phyloP scores from a whole-genome alignment of 2,797 vertebrate species.

The Acanthiza pusilla region DNA sequence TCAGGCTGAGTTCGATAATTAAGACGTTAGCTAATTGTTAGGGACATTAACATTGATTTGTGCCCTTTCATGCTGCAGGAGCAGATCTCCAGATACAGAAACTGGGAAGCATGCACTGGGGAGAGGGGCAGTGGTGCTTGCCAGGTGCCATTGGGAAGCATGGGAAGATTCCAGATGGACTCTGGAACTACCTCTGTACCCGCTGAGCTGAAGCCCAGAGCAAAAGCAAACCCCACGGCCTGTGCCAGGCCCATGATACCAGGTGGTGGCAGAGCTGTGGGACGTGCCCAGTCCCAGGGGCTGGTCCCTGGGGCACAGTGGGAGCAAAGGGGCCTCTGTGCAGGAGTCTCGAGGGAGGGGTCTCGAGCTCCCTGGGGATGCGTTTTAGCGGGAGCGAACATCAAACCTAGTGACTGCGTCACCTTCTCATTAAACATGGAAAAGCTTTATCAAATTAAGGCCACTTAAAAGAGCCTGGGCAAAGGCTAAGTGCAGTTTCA shows the following conservation, averaged over 20 bases:
- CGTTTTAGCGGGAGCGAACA: not conserved
- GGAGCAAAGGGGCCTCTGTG: not conserved
- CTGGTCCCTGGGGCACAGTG: not conserved
- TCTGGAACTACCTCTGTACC: not conserved
- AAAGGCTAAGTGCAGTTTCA: conserved; percentile 49
- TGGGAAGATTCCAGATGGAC: not conserved
- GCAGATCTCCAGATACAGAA: not conserved
- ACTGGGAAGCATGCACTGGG: rapidly evolving
- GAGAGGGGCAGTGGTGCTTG: not conserved
- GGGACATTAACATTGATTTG: conserved; percentile 71
- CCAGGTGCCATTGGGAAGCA: not conserved
- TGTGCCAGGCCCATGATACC: rapidly evolving
- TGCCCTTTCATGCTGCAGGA: conserved; percentile 56
- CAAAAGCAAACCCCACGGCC: not conserved
- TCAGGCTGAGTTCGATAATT: conserved; percentile 58
- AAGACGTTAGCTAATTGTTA: conserved; percentile 73
- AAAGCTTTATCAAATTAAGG: conserved; percentile 50
- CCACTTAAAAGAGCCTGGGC: conserved; percentile 18
- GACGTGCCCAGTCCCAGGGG: rapidly evolving
- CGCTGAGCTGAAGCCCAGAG: rapidly evolving
- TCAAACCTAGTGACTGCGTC: not conserved
- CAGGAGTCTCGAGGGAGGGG: not conserved
- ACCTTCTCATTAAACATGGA: not conserved
- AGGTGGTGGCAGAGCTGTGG: not conserved
- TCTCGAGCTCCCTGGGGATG: rapidly evolving